Conservation (phyloP, 2,888 invertebrate species). For the Labia minor region DNA sequence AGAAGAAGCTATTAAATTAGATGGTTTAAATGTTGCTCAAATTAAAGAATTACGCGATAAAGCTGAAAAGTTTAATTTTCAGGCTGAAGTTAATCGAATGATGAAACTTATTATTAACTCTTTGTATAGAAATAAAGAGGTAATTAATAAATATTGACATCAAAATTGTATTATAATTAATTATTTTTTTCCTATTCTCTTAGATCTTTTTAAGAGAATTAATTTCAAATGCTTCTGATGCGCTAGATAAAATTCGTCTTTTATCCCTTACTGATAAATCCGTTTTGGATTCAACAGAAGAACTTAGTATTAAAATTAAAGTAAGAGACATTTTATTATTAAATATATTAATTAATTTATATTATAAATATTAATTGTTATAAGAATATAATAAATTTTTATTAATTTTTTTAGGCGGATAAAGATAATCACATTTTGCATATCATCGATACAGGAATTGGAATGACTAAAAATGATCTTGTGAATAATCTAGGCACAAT, state of each 20-base stretch:
- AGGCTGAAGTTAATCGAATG: constrained; percentile 99
- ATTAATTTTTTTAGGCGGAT: constrained; percentile 51
- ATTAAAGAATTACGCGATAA: constrained; percentile 81
- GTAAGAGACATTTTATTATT: constrained; percentile 30
- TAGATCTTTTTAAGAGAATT: constrained; percentile 93
- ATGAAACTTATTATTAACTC: constrained; percentile 99
- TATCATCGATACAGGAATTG: constrained; percentile 93
- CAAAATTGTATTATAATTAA: constrained; percentile 6
- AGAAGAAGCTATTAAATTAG: constrained; percentile 91
- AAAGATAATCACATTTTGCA: constrained; percentile 84
- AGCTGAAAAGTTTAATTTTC: constrained; percentile 80
- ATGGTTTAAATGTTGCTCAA: constrained; percentile 89
- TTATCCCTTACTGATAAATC: constrained; percentile 78
- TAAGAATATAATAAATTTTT: constrained; percentile 14
- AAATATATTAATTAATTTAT: constrained; percentile 14
- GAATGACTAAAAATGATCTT: constrained; percentile 91
- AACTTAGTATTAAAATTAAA: constrained; percentile 80
- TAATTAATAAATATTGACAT: no score
- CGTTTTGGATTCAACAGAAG: constrained; percentile 65
- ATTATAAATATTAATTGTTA: neutral
- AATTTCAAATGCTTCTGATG: constrained; percentile 98
- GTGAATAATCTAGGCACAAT: constrained; percentile 96
- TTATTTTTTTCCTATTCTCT: constrained; percentile 28
- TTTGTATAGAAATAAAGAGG: constrained; percentile 95
- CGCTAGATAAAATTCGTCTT: constrained; percentile 93